Evolutionary conservation across 2,888 invertebrate genomes (phyloP), one percentile per base, ranked within the genome.

Genomic region (Serripes groenlandicus): DNA sequence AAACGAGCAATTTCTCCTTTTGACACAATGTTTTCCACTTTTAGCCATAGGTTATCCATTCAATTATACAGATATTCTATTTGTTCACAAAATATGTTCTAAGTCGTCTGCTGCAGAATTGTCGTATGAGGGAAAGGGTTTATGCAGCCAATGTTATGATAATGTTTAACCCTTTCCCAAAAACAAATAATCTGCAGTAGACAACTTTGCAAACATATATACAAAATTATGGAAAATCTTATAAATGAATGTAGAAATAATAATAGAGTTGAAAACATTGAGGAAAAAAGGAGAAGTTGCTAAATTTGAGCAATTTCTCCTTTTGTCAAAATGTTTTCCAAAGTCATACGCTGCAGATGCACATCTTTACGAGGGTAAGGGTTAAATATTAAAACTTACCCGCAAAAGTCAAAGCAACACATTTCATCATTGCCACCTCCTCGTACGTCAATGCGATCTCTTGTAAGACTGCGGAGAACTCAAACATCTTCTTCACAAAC

Each of bases 361-460:
- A 11, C 42, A 42, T 7, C 9, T 11, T 42, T 42, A 15, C 15
- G 42, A 11, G 42, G 42, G 7, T 11, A 42, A 42, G 42, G 42
- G 42, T 56, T 56, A 56, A 56, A n/a, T 7, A n/a, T n/a, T 7
- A 11, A 42, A 26, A 60, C 87, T 75, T 87, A 90, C 92, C 92
- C 83, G 87, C 86, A 60, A 89, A 90, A 15, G 87, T 87, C 15
- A 92, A 75, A 42, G 87, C 88, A 54, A 92, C 79, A 58, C 89
- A 88, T 68, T 90, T 86, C 1, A 92, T 71, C 28, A 92, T 69
- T 18, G 90, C 83, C 35, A 88, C 86, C 69, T 92, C 89, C 49
- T 88, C 84, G 23, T 79, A 68, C 1, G 87, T 79, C 26, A 91
- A 82, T 0, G 86, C 77, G 32, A 91, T 80, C 49, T 83, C 71